Base-by-base conservation (phyloP, 2,888 invertebrate species). In the Brachylomia viminalis region DNA sequence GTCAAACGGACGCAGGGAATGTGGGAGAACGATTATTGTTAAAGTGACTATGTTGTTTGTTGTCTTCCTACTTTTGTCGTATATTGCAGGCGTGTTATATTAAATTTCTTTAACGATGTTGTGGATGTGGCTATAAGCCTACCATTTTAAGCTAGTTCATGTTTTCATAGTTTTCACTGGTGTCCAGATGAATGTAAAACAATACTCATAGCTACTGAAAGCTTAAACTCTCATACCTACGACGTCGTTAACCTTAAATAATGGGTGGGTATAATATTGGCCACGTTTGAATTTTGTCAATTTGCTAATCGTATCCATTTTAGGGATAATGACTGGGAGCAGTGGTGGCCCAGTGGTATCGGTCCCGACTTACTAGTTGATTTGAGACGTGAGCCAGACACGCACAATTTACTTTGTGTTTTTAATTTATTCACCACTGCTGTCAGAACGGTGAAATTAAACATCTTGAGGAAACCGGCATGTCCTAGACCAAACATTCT, bases 1-100 rank as follows among this genome's bases (percentile, higher is more conserved):
- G 68, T 67, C 68, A 45, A 66, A 64, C 78, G 49, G 65, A 75
- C 13, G 70, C 17, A 13, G n/a, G 13, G 58, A 78, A 81, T 83
- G 69, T 62, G 15, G 15, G 33, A 20, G 17, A 45, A 20, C 13
- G 20, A 65, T 56, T 13, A 49, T 65, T 61, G 54, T 23, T 54
- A 66, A 33, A 10, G 23, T 61, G 62, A 64, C 20, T 45, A 27
- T 49, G 11, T 27, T 30, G 6, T 79, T 33, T 33, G 49, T 23
- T 27, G 13, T 33, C 47, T 66, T 54, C n/a, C 11, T 2, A 17
- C 38, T 33, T 59, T 42, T 49, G 7, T 52, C 13, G 0, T 13
- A 5, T 52, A 13, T 15, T 75, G 1, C 17, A 23, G 13, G 23
- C 15, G 7, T 49, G n/a, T 27, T 0, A 8, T 47, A 72, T 54